Base-by-base conservation (phyloP, 2,888 invertebrate species). In the Troides aeacus region DNA sequence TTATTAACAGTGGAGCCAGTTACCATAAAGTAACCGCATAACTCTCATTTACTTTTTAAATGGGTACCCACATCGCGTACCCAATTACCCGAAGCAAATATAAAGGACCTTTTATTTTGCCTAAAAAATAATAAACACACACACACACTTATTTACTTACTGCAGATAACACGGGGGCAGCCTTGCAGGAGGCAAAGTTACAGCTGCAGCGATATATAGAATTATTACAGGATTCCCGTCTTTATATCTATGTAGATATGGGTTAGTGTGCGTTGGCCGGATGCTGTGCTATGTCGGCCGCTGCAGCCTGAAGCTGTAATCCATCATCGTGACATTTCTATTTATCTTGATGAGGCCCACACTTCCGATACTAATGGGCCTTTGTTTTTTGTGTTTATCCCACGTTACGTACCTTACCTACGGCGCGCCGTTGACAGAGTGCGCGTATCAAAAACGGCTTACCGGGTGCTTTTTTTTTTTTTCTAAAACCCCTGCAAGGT, bases 301-400 rank as follows among this genome's bases (percentile, higher is more conserved):
- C 76, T 79, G 77, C 72, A 72, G 81, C 84, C 80, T 79, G 80
- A 79, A 84, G 81, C 80, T 79, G 83, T 85, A 84, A 92, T 92
- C 90, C 85, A 91, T 92, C 91, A 92, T 87, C 78, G 84, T 87
- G 90, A 89, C 89, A 79, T 86, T 89, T 89, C 88, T 90, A 90
- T 90, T 91, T 90, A 91, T 91, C 90, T 87, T 89, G 88, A 90
- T 90, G 86, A 90, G 86, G 76, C 81, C 78, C 81, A 80, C 85
- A 88, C 88, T 89, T 90, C 87, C 87, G 83, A 82, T 84, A 82
- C 83, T 88, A 88, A 90, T 89, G 86, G 84, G 75, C 75, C 80
- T 84, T 83, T 87, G 82, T 85, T 87, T 86, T 85, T 87, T 85
- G 71, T 70, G 69, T 64, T 71, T 69, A 70, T 71, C 65, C 71